phyloP scores from a whole-genome alignment of 1,140 invertebrate species.

The Zaprionus vittiger region DNA sequence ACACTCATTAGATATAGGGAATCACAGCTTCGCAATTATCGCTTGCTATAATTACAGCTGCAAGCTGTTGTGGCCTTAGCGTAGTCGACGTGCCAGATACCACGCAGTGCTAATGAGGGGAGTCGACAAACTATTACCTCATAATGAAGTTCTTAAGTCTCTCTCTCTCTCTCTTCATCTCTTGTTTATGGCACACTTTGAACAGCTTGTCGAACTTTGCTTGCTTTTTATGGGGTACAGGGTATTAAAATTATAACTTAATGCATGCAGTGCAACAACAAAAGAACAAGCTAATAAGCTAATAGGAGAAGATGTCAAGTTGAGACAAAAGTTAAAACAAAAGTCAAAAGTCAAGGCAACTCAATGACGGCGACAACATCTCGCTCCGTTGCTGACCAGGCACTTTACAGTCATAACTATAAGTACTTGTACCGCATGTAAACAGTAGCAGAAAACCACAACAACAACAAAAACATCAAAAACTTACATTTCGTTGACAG shows the following conservation, averaged over 20 bases:
- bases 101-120: not conserved
- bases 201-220: conserved; percentile 6
- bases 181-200: not conserved
- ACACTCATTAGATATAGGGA: conserved; percentile 2
- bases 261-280: conserved; percentile 69
- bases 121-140: not conserved
- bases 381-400: conserved; percentile 38
- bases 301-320: conserved; percentile 74
- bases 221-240: conserved; percentile 18
- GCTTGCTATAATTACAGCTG: not conserved
- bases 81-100: not conserved
- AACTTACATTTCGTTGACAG: conserved; percentile 67
- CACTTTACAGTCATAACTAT: conserved; percentile 26
- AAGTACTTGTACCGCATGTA: conserved; percentile 23
- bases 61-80: not conserved
- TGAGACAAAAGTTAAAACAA: conserved; percentile 74
- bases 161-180: too few species aligned
- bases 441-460: conserved; percentile 24
- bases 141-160: not conserved
- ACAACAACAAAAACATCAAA: conserved; percentile 29
- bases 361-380: conserved; percentile 31
- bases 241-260: conserved; percentile 68
- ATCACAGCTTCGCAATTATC: conserved; percentile 2
- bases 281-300: conserved; percentile 42
- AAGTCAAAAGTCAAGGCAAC: conserved; percentile 80